These are phyloP conservation scores for Apoderus coryli DNA, from an alignment of 2,888 invertebrate species.

Conservation along the genomic window DNA sequence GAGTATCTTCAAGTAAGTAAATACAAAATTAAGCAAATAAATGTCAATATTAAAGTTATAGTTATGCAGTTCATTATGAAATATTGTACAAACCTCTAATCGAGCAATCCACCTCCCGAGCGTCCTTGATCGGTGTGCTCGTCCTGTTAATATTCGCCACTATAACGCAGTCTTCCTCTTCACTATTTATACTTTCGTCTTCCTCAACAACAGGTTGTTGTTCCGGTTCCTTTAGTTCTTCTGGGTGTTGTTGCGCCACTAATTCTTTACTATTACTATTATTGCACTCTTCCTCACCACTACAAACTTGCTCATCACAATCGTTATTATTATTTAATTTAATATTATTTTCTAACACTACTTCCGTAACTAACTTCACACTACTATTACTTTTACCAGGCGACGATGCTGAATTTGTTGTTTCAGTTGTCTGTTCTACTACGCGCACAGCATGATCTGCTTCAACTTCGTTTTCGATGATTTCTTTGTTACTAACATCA, in stretches of 20 bases:
- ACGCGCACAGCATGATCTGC: neutral
- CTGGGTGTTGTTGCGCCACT: slow-evolving; percentile 5
- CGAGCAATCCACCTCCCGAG: slow-evolving; percentile 27
- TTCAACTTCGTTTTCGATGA: neutral
- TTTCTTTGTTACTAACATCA: neutral
- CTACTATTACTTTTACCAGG: neutral
- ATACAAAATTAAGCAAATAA: no score
- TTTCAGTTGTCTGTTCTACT: no score
- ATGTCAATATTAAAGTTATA: no score
- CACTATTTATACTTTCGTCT: slow-evolving; percentile 14
- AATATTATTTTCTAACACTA: no score
- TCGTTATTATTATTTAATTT: no score
- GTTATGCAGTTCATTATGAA: no score
- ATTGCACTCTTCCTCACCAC: slow-evolving; percentile 4
- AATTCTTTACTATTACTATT: slow-evolving; percentile 11
- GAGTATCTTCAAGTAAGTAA: no score
- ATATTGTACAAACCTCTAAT: slow-evolving; percentile 29
- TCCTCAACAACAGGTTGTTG: slow-evolving; percentile 10
- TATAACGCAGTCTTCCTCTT: slow-evolving; percentile 48
- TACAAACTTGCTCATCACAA: neutral
- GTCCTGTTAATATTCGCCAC: slow-evolving; percentile 30
- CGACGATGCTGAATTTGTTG: no score
- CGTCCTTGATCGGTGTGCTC: slow-evolving; percentile 3
- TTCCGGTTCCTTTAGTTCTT: slow-evolving; percentile 10
- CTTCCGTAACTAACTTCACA: neutral